These are phyloP conservation scores for Tachysurus fulvidraco DNA, from an alignment of 2,113 vertebrate genomes.

Conservation along the genomic window DNA sequence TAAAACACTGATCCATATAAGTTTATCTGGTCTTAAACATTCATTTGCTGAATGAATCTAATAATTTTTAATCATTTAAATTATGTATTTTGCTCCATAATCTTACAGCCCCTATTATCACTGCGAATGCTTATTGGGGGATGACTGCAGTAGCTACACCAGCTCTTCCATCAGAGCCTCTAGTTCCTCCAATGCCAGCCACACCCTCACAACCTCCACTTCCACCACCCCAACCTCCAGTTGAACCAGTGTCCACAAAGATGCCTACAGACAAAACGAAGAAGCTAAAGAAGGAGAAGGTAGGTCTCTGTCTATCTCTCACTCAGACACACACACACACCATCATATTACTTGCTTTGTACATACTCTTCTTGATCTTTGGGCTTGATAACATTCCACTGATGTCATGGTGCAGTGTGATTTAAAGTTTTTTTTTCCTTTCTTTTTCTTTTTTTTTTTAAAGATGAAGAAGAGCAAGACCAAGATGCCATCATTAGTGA, in stretches of 20 bases:
- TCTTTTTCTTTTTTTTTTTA: background rate
- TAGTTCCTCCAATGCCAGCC: slow-evolving; percentile 61
- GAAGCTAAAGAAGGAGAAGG: slow-evolving; percentile 91
- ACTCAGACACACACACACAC: background rate
- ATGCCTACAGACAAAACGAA: slow-evolving; percentile 78
- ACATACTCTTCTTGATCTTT: background rate
- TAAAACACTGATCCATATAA: background rate
- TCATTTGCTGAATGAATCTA: background rate
- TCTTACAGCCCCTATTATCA: slow-evolving; percentile 65
- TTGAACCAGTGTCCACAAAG: slow-evolving; percentile 71
- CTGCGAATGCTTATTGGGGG: slow-evolving; percentile 75
- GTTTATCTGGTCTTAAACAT: background rate
- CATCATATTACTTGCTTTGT: background rate
- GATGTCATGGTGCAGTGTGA: background rate
- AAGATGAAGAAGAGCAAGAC: slow-evolving; percentile 91
- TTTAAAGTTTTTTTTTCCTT: too few relatives aligned
- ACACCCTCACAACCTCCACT: slow-evolving; percentile 68
- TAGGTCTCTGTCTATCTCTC: slow-evolving; percentile 50
- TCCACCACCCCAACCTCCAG: slow-evolving; percentile 65
- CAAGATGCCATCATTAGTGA: slow-evolving; percentile 96
- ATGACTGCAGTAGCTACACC: slow-evolving; percentile 66
- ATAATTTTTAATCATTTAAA: background rate
- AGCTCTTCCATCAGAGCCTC: slow-evolving; percentile 74
- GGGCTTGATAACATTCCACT: background rate
- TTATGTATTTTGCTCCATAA: slow-evolving; percentile 17